Base-by-base conservation (phyloP, 1,140 invertebrate genomes). In the Drosophila tristis region DNA sequence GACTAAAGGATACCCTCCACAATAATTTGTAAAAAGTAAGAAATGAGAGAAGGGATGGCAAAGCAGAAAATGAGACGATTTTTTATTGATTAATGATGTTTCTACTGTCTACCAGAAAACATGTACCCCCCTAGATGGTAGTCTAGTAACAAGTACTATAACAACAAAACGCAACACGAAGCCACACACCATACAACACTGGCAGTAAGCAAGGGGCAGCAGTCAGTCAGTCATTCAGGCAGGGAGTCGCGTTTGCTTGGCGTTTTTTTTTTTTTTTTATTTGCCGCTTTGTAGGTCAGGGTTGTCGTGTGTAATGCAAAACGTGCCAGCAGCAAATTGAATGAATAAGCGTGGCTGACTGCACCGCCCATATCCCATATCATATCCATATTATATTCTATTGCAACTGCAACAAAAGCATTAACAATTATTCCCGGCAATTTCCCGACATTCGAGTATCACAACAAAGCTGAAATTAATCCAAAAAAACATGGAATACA, bases 231-330 rank as follows among this genome's bases (percentile, higher is more conserved):
- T 39, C 35, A 39, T 0, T 11, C 35, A 13, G 35, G 35, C 31
- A 39, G 35, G 35, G 35, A 39, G 35, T 65, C 29, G 78, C 58
- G 58, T 72, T 75, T 77, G 51, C 49, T 76, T 66, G 56, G 56
- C 45, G 61, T 29, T 70, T 62, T 49, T 63, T 47, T 31, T 42
- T 57, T 58, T 35, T 47, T 53, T 63, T 49, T 66, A 74, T 68
- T 51, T 73, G 35, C 72, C 71, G 62, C 63, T 87, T 86, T 86
- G 82, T 86, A 86, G 82, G 82, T 86, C 82, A 86, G 82, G 82
- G 82, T 86, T 86, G 82, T 78, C 82, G 82, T 77, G 82, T 86
- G 82, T 86, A 86, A 87, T 82, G 84, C 66, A 82, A 86, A 86
- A 86, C 82, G 82, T 86, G 82, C 84, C 70, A 82, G 79, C 50